Evolutionary conservation across 2,888 invertebrate genomes (phyloP).

Genomic region (Orchesella flavescens): DNA sequence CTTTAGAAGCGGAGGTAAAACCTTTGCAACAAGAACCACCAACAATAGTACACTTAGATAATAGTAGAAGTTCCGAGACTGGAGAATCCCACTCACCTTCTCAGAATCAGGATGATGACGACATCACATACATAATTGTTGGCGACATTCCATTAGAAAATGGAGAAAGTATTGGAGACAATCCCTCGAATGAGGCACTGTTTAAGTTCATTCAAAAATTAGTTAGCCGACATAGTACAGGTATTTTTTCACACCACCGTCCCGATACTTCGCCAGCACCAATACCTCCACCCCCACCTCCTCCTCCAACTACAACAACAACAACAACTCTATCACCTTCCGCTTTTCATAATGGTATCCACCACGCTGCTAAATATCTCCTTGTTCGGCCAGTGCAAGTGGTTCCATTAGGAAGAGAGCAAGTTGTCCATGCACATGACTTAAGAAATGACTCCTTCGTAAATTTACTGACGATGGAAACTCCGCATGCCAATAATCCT

Average conservation of each 20-base stretch:
- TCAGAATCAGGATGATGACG: neutral
- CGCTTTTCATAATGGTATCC: neutral
- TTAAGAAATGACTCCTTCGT: constrained; percentile 48
- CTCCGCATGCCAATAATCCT: neutral
- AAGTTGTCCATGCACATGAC: constrained; percentile 49
- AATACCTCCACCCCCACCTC: constrained; percentile 15
- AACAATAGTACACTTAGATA: neutral
- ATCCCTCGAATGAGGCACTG: constrained; percentile 14
- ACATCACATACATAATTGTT: constrained; percentile 45
- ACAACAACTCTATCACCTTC: constrained; percentile 20
- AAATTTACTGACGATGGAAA: constrained; percentile 42
- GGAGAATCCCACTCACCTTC: neutral
- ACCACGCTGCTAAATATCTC: constrained; percentile 27
- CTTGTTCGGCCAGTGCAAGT: constrained; percentile 49
- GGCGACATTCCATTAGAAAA: constrained; percentile 38
- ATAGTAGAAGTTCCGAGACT: neutral
- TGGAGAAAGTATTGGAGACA: constrained; percentile 16
- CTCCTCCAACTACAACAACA: constrained; percentile 28
- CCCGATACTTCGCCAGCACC: neutral
- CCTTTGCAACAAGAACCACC: neutral
- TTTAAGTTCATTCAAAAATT: constrained; percentile 55
- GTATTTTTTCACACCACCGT: constrained; percentile 2
- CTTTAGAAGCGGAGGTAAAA: too few species aligned
- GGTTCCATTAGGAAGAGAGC: constrained; percentile 38
- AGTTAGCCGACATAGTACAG: constrained; percentile 40